phyloP scores from a whole-genome alignment of 2,113 vertebrate species.

The Alouatta palliata region DNA sequence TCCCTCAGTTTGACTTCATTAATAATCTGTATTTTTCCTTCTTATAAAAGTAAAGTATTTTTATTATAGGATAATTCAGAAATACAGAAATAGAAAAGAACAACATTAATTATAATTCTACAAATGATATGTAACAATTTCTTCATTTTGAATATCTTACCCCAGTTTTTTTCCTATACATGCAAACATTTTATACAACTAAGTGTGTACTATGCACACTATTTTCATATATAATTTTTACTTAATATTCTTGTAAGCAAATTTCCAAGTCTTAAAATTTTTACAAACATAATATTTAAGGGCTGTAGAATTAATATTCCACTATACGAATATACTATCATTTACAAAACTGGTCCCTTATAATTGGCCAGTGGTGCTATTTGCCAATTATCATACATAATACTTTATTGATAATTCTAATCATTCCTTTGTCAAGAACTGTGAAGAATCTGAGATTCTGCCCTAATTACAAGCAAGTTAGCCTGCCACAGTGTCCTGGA shows the following conservation, averaged over 20 bases:
- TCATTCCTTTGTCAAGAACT: background rate
- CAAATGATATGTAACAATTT: background rate
- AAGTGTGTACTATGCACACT: background rate
- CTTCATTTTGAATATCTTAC: background rate
- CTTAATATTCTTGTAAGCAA: conserved; percentile 17
- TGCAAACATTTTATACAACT: conserved; percentile 1
- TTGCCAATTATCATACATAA: background rate
- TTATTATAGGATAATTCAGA: background rate
- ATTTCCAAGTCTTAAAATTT: conserved; percentile 8
- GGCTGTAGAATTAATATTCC: background rate
- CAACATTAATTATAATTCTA: background rate
- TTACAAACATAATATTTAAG: conserved; percentile 8
- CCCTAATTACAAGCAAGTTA: background rate
- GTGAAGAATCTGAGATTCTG: background rate
- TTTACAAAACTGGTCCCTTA: background rate
- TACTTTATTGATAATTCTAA: conserved; percentile 42
- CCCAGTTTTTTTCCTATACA: background rate
- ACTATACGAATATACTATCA: background rate
- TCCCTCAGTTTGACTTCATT: background rate
- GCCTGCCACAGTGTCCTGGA: background rate
- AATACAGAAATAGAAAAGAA: background rate
- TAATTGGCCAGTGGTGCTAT: background rate
- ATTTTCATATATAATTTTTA: conserved; percentile 24
- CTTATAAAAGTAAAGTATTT: conserved; percentile 10
- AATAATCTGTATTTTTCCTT: background rate